Evolutionary conservation across 2,797 vertebrate species (phyloP), one percentile per base, ranked within the genome.

Genomic region (Carduelis carduelis): DNA sequence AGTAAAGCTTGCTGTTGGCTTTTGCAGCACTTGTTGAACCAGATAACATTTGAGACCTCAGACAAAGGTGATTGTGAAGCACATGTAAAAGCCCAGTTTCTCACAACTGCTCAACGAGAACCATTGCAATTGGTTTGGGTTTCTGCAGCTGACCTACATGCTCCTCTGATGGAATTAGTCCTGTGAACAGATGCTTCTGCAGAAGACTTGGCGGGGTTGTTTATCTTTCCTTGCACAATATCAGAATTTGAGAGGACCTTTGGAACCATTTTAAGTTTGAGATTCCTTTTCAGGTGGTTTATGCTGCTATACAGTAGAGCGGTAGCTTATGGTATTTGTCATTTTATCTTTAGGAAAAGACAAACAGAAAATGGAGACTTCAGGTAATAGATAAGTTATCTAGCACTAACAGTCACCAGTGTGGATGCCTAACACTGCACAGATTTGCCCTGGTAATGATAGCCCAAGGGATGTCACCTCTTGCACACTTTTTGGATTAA

Each of bases 321-420:
- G 24, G 32, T 74, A 76, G 55, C 90, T 97, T 79, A 96, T 37
- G n/a, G 24, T 87, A 27, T 96, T 93, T 97, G 89, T 95, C 75
- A 82, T 95, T 95, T 96, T 96, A 55, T 94, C 77, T 94, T 90
- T 97, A 98, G 98, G 97, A 92, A 97, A 93, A 86, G 70, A 49
- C 87, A 91, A 90, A 91, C 95, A 94, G 90, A 89, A 93, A 98
- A 97, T 92, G 98, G 91, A 96, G 84, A 93, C 35, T 43, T 94
- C 82, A 98, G 98, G 97, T 98, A 97, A 98, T 22, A 70, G 60
- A 41, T 55, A 89, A 93, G 43, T 89, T 89, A 26, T 44, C 64
- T 91, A 47, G 82, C 57, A 72, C 88, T 94, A 97, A 97, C 86
- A 47, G 49, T 77, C 96, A 97, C 97, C 11, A 2, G 5, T 50